Evolutionary conservation across 2,113 vertebrate species (phyloP).

Genomic region (Clarias magur): DNA sequence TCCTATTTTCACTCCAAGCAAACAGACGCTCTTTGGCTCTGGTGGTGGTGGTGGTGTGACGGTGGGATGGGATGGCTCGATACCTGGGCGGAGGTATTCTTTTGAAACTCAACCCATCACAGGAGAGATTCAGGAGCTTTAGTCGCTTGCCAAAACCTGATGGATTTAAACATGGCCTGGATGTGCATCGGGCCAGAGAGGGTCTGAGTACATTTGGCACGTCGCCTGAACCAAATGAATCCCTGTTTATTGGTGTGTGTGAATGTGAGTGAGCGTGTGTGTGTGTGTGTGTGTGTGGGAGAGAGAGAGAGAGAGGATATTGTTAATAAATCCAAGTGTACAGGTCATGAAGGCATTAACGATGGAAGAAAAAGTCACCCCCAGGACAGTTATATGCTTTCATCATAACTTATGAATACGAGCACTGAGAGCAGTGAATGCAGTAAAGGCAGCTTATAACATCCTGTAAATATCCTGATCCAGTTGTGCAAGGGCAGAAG

Average conservation of each 20-base stretch:
- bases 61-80: conserved; percentile 21
- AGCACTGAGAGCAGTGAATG: neutral
- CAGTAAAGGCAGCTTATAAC: neutral
- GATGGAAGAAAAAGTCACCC: neutral
- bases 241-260: conserved; percentile 4
- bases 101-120: conserved; percentile 45
- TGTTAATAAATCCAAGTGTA: neutral
- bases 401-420: neutral
- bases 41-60: neutral
- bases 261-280: neutral
- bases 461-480: neutral
- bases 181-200: conserved; percentile 12
- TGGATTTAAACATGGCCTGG: conserved; percentile 27
- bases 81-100: conserved; percentile 43
- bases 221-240: conserved; percentile 12
- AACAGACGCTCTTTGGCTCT: conserved; percentile 36
- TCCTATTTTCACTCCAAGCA: conserved; percentile 35
- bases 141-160: conserved; percentile 40
- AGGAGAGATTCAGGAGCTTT: conserved; percentile 43
- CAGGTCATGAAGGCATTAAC: neutral
- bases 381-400: neutral
- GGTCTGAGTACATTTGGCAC: conserved; percentile 18
- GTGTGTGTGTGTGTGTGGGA: neutral
- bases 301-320: neutral
- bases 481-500: neutral